Conservation (phyloP, 1,140 invertebrate species). For the Drosophila chauvacae region DNA sequence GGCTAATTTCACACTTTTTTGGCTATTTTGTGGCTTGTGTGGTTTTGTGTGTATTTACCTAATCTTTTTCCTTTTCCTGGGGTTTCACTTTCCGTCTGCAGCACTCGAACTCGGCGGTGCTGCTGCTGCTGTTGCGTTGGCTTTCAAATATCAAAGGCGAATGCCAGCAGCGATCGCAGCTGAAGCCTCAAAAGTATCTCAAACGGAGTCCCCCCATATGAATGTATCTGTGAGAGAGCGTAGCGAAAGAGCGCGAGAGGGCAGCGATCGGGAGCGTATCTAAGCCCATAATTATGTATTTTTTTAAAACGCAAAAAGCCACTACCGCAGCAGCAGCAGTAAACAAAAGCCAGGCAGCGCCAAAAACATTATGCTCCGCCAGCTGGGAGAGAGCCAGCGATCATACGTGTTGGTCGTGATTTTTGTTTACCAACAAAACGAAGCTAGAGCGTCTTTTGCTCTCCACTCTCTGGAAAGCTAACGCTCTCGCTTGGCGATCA, state of each 20-base stretch:
- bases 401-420: slow-evolving; percentile 73
- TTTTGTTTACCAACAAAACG: slow-evolving; percentile 77
- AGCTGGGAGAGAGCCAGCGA: slow-evolving; percentile 55
- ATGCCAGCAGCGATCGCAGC: slow-evolving; percentile 65
- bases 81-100: slow-evolving; percentile 70
- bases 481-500: slow-evolving; percentile 59
- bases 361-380: slow-evolving; percentile 72
- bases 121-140: slow-evolving; percentile 55
- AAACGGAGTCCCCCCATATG: slow-evolving; percentile 12
- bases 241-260: slow-evolving; percentile 6
- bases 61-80: slow-evolving; percentile 32
- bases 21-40: slow-evolving; percentile 9
- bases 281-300: slow-evolving; percentile 82
- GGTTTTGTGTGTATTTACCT: slow-evolving; percentile 57
- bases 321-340: slow-evolving; percentile 40
- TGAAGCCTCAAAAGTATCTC: slow-evolving; percentile 54
- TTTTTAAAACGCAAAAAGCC: slow-evolving; percentile 80
- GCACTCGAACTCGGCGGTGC: slow-evolving; percentile 52
- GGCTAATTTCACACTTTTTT: slow-evolving; percentile 26
- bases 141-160: slow-evolving; percentile 79
- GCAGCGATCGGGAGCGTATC: slow-evolving; percentile 56
- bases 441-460: slow-evolving; percentile 11
- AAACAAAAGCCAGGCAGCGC: slow-evolving; percentile 48
- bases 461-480: slow-evolving; percentile 9
- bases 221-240: slow-evolving; percentile 10